A percentile compares a stretch with the other conserved stretches of the same genome.
Evolutionary conservation across 2,888 invertebrate species (phyloP).

Genomic region (Trichopria drosophilae): DNA sequence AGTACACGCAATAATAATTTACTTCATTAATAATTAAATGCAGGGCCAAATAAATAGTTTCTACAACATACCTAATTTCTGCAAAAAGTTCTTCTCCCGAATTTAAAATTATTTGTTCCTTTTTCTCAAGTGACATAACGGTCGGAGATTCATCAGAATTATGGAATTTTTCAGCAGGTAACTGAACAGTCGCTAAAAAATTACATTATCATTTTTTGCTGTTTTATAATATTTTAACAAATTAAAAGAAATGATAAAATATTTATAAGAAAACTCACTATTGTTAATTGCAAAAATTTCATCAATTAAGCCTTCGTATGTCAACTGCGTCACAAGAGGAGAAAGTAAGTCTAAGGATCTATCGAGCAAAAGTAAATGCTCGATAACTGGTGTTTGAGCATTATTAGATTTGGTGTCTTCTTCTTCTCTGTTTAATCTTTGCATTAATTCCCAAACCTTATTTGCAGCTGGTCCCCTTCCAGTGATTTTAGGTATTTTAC

Average conservation of each 20-base stretch:
- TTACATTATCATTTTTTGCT: not conserved
- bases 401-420: constrained; percentile 62
- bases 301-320: constrained; percentile 97
- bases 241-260: constrained; percentile 8
- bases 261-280: constrained; percentile 55
- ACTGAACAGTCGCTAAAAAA: constrained; percentile 68
- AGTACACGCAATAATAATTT: not conserved
- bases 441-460: constrained; percentile 85
- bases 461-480: constrained; percentile 88
- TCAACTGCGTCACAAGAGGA: constrained; percentile 90
- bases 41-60: not conserved
- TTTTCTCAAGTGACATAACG: constrained; percentile 68
- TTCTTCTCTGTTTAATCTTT: constrained; percentile 70
- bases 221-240: not conserved
- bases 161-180: constrained; percentile 84
- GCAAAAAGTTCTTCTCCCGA: constrained; percentile 86
- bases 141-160: constrained; percentile 67
- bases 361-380: constrained; percentile 88
- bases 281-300: constrained; percentile 87
- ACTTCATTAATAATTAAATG: constrained; percentile 5
- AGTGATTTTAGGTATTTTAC: constrained; percentile 84
- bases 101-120: constrained; percentile 78
- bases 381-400: constrained; percentile 67
- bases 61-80: constrained; percentile 66
- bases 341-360: constrained; percentile 89